Base-by-base conservation (phyloP, 2,797 vertebrate species). In the Hybognathus amarus region DNA sequence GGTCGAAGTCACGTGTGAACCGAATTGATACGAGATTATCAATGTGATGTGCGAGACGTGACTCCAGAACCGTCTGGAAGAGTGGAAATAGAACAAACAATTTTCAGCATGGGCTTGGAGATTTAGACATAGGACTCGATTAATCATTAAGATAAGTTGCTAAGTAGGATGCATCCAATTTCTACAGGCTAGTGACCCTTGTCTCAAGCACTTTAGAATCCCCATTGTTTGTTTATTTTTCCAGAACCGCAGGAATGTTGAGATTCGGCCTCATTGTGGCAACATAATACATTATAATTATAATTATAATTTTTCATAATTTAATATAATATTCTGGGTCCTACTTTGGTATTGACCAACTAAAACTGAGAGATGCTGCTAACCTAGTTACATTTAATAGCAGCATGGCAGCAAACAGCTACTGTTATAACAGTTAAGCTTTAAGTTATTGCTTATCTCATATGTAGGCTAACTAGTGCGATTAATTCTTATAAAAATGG, bases 201-300 rank as follows among this genome's bases (percentile, higher is more conserved):
- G 45, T 66, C 80, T 82, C 45, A 74, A 82, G 80, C 69, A 38
- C 42, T 66, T 82, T 11, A 63, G 68, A 81, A 64, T 73, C 54
- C 80, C 70, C 45, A 52, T 74, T 74, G 80, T 52, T 82, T 82
- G 70, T 82, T 82, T 82, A 66, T 74, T 74, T 74, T 82, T 74
- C 69, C 56, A 82, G 80, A 82, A 66, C 59, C 74, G 80, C 33
- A 64, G 30, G 80, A 74, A 74, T 66, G 80, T 52, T 81, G 30
- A 64, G 20, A 81, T 71, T 61, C 38, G 22, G n/a, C 40, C 40
- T 71, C 40, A 64, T 38, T 81, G 69, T 73, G 68, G 40, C 63
- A 50, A 50, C 68, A 81, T 10, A 1, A n/a, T n/a, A n/a, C n/a
- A n/a, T n/a, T n/a, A n/a, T n/a, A n/a, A n/a, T n/a, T n/a, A n/a